A percentile compares a stretch with the other conserved stretches of the same genome.
These are phyloP conservation scores for Podiceps cristatus DNA, from an alignment of 2,113 vertebrate species.

Conservation along the genomic window DNA sequence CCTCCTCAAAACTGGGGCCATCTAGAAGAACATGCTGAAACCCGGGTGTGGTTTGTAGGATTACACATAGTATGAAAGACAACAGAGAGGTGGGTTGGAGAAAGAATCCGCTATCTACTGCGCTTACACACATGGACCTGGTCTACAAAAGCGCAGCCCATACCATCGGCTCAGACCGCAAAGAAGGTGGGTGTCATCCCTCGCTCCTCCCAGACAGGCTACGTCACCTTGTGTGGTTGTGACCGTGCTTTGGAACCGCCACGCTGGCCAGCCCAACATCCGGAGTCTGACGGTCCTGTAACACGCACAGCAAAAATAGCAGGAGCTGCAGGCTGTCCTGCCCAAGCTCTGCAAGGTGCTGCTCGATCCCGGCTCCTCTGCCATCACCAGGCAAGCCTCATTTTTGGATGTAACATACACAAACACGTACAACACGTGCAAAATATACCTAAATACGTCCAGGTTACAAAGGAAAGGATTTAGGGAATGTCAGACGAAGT, in stretches of 20 bases:
- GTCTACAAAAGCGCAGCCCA: background rate
- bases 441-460: rapidly evolving
- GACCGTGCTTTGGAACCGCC: background rate
- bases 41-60: background rate
- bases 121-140: background rate
- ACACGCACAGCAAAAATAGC: rapidly evolving
- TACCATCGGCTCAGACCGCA: background rate
- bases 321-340: too few relatives aligned
- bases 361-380: background rate
- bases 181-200: background rate
- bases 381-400: rapidly evolving
- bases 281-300: too few relatives aligned
- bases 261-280: background rate
- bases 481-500: background rate
- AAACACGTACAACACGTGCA: rapidly evolving
- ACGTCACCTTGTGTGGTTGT: too few relatives aligned
- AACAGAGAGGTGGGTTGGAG: background rate
- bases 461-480: background rate
- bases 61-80: background rate
- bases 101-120: too few relatives aligned
- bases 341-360: background rate
- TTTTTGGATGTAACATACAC: rapidly evolving
- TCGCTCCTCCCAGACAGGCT: background rate
- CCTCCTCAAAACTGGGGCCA: background rate
- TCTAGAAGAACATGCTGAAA: background rate